Conservation (phyloP, 2,888 invertebrate species). For the Eucera pruinosa region DNA sequence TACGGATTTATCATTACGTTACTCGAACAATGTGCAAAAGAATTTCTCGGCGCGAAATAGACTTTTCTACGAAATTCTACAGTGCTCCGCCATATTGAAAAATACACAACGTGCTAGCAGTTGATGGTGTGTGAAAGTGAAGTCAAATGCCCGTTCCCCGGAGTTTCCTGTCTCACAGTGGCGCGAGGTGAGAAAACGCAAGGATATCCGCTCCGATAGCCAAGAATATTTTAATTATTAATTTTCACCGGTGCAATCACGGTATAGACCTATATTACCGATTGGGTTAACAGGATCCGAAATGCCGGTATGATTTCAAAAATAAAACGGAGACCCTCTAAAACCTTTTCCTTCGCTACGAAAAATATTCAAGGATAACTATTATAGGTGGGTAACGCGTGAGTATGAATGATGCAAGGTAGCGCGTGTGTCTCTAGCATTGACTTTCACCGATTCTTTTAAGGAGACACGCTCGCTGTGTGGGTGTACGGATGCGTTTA, state of each 20-base stretch:
- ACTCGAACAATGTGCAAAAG: not conserved
- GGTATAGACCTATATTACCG: slow-evolving; percentile 37
- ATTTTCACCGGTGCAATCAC: not conserved
- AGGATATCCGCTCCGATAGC: slow-evolving; percentile 1
- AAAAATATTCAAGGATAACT: slow-evolving; percentile 59
- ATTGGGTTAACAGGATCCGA: slow-evolving; percentile 22
- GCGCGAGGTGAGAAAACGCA: slow-evolving; percentile 22
- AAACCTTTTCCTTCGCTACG: slow-evolving; percentile 3
- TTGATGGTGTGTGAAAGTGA: slow-evolving; percentile 23
- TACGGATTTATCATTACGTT: not conserved
- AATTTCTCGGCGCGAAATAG: not conserved
- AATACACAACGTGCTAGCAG: not conserved
- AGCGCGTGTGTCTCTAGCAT: slow-evolving; percentile 39
- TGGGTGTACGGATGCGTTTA: slow-evolving; percentile 30
- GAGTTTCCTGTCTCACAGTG: slow-evolving; percentile 8
- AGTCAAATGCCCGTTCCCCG: slow-evolving; percentile 21
- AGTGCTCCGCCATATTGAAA: slow-evolving; percentile 57
- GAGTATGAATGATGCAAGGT: slow-evolving; percentile 55
- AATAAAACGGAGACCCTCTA: slow-evolving; percentile 37
- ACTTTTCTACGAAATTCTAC: not conserved
- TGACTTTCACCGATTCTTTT: slow-evolving; percentile 57
- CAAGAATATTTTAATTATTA: not conserved
- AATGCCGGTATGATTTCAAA: slow-evolving; percentile 50
- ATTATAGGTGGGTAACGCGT: slow-evolving; percentile 31
- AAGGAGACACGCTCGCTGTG: slow-evolving; percentile 25